These are phyloP conservation scores for Actinia equina DNA, from an alignment of 64 coral and sea anemone species.

Conservation along the genomic window DNA sequence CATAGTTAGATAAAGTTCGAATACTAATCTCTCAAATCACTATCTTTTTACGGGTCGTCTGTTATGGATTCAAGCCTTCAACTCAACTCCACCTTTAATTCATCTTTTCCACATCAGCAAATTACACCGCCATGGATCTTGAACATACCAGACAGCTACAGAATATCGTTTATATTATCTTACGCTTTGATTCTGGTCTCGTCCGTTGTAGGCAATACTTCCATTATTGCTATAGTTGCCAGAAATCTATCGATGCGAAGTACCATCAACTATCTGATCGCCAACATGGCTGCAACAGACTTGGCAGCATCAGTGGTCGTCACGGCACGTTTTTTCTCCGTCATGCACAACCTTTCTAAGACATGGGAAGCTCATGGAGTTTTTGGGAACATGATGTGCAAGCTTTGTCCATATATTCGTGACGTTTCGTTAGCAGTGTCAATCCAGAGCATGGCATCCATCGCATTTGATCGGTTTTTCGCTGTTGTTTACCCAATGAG, in stretches of 20 bases:
- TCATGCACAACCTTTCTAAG: neutral
- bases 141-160: neutral
- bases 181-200: neutral
- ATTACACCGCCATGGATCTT: neutral
- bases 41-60: too few relatives aligned
- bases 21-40: too few relatives aligned
- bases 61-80: neutral
- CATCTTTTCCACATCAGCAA: neutral
- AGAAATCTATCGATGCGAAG: neutral
- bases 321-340: conserved; percentile 10
- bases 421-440: neutral
- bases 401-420: neutral
- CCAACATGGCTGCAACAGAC: neutral
- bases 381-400: neutral
- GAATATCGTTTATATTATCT: neutral
- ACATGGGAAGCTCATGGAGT: conserved; percentile 5
- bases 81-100: neutral
- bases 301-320: conserved; percentile 15
- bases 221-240: neutral
- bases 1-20: too few relatives aligned
- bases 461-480: neutral
- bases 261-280: neutral
- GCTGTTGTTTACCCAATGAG: neutral
- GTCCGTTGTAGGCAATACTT: neutral
- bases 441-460: neutral